Percentiles rank a stretch among this genome's conserved stretches.
Evolutionary conservation across 2,888 invertebrate species (phyloP).

Genomic region (Mayetiola destructor): DNA sequence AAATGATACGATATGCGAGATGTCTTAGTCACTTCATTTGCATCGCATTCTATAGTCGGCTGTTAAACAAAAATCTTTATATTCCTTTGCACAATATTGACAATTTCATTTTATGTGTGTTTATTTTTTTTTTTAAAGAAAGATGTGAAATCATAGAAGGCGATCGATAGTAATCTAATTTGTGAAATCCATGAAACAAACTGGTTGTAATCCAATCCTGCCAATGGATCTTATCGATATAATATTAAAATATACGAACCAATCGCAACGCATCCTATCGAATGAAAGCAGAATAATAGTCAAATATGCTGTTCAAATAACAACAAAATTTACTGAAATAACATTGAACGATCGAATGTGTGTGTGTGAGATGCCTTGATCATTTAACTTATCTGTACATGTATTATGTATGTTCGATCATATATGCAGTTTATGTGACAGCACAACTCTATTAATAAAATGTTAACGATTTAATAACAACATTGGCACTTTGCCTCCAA

Average conservation of each 20-base stretch:
- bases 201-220: slow-evolving; percentile 6
- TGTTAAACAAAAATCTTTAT: too few relatives aligned
- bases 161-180: slow-evolving; percentile 4
- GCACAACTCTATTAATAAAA: slow-evolving; percentile 14
- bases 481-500: slow-evolving; percentile 15
- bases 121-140: background rate
- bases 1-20: too few relatives aligned
- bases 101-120: background rate
- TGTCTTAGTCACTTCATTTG: too few relatives aligned
- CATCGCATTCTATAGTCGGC: too few relatives aligned
- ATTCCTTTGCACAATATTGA: background rate
- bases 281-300: too few relatives aligned
- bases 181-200: background rate
- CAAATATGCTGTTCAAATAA: too few relatives aligned
- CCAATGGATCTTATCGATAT: too few relatives aligned
- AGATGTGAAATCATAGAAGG: background rate
- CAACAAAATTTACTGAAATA: too few relatives aligned
- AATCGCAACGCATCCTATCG: too few relatives aligned
- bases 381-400: background rate
- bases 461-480: slow-evolving; percentile 16
- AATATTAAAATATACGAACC: too few relatives aligned
- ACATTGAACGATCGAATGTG: too few relatives aligned
- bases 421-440: background rate
- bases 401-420: background rate
- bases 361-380: too few relatives aligned